phyloP scores from a whole-genome alignment of 2,113 vertebrate genomes.

The Ophiodon elongatus region DNA sequence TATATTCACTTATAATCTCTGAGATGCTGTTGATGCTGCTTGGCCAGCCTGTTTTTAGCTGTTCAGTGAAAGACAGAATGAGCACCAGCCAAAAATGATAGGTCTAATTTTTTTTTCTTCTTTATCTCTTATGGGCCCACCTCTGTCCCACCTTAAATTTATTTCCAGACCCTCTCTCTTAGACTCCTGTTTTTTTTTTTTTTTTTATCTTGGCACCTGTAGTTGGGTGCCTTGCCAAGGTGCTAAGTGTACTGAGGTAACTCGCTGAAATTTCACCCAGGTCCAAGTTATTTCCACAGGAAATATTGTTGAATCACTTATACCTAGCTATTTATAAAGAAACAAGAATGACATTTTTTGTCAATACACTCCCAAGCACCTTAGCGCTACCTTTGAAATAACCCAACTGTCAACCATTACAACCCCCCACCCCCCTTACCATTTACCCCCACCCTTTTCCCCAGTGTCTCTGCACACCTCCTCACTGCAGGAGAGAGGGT shows the following conservation, averaged over 20 bases:
- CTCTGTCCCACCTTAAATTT: conserved; percentile 83
- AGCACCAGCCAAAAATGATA: conserved; percentile 83
- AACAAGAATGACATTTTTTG: conserved; percentile 90
- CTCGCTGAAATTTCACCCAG: conserved; percentile 94
- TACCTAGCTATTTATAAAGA: conserved; percentile 91
- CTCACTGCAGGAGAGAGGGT: conserved; percentile 56
- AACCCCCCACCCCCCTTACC: conserved; percentile 46
- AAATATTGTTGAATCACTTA: conserved; percentile 91
- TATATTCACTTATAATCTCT: conserved; percentile 22
- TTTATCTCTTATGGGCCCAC: conserved; percentile 83
- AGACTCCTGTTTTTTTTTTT: conserved; percentile 64
- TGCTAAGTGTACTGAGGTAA: conserved; percentile 96
- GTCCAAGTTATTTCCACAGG: conserved; percentile 99
- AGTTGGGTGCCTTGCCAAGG: conserved; percentile 86
- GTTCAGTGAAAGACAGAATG: conserved; percentile 78
- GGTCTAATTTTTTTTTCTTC: conserved; percentile 83
- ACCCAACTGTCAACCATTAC: conserved; percentile 20
- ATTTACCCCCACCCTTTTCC: conserved; percentile 53
- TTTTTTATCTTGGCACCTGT: conserved; percentile 59
- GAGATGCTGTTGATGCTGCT: conserved; percentile 40
- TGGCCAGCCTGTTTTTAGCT: conserved; percentile 49
- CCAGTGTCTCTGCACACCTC: conserved; percentile 66
- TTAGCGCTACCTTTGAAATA: conserved; percentile 68
- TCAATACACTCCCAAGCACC: conserved; percentile 87
- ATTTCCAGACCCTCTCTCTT: conserved; percentile 29